Conservation (phyloP, 1,140 invertebrate species). For the Zaprionus capensis region DNA sequence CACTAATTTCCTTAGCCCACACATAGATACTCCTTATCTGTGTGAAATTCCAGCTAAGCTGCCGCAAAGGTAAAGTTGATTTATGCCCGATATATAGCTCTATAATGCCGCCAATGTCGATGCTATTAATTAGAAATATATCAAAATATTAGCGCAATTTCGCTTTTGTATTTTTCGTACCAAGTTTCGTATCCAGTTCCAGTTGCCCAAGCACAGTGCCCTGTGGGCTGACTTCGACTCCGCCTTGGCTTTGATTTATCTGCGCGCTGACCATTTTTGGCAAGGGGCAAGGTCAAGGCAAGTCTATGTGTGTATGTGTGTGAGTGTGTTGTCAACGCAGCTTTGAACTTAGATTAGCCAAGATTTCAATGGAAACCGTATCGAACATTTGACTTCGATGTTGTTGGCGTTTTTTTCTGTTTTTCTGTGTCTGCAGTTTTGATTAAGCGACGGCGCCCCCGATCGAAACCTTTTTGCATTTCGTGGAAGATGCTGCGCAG, state of each 20-base stretch:
- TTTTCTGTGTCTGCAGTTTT: constrained; percentile 67
- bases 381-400: constrained; percentile 34
- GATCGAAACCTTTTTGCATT: constrained; percentile 70
- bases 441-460: constrained; percentile 66
- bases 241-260: constrained; percentile 64
- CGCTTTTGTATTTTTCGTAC: constrained; percentile 13
- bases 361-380: constrained; percentile 59
- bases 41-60: constrained; percentile 59
- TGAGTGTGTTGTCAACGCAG: constrained; percentile 63
- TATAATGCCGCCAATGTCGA: constrained; percentile 30
- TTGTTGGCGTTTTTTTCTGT: constrained; percentile 16
- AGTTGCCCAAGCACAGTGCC: neutral
- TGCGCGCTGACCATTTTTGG: constrained; percentile 70
- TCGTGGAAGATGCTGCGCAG: constrained; percentile 61
- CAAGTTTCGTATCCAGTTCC: constrained; percentile 15
- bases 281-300: constrained; percentile 72
- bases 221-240: constrained; percentile 32
- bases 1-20: constrained; percentile 59
- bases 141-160: constrained; percentile 58
- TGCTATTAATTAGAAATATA: constrained; percentile 77
- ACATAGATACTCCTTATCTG: constrained; percentile 1
- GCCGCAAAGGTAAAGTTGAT: constrained; percentile 49
- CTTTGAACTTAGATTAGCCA: constrained; percentile 62
- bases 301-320: constrained; percentile 2
- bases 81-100: constrained; percentile 29